Conservation (phyloP, 1,140 invertebrate species). For the Maconellicoccus hirsutus region DNA sequence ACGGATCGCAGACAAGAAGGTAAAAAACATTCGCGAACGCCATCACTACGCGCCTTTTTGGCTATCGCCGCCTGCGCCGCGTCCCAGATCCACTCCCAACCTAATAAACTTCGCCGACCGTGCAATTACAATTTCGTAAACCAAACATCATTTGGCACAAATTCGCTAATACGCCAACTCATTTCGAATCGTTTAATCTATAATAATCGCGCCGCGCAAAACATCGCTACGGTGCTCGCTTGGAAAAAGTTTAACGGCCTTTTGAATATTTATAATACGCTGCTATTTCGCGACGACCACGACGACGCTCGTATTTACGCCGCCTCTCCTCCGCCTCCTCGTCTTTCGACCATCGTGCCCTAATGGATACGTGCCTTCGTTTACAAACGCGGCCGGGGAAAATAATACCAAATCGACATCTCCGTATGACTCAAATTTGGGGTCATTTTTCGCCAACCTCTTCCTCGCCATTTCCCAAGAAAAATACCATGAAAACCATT, state of each 20-base stretch:
- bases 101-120: not conserved
- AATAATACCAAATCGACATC: too few relatives aligned
- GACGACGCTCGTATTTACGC: not conserved
- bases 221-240: not conserved
- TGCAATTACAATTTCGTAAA: conserved; percentile 15
- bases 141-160: conserved; percentile 17
- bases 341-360: too few relatives aligned
- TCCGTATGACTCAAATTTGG: too few relatives aligned
- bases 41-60: too few relatives aligned
- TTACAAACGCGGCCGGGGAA: too few relatives aligned
- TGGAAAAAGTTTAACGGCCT: conserved; percentile 16
- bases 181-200: conserved; percentile 16
- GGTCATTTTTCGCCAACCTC: too few relatives aligned
- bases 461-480: too few relatives aligned
- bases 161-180: conserved; percentile 7
- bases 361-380: too few relatives aligned
- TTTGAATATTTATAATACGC: not conserved
- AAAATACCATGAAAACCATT: too few relatives aligned
- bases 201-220: not conserved
- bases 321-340: too few relatives aligned
- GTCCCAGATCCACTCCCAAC: not conserved
- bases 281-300: not conserved
- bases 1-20: too few relatives aligned
- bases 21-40: too few relatives aligned
- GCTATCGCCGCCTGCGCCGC: not conserved